Evolutionary conservation across 2,888 invertebrate species (phyloP).

Genomic region (Harpagoxenus sublaevis): DNA sequence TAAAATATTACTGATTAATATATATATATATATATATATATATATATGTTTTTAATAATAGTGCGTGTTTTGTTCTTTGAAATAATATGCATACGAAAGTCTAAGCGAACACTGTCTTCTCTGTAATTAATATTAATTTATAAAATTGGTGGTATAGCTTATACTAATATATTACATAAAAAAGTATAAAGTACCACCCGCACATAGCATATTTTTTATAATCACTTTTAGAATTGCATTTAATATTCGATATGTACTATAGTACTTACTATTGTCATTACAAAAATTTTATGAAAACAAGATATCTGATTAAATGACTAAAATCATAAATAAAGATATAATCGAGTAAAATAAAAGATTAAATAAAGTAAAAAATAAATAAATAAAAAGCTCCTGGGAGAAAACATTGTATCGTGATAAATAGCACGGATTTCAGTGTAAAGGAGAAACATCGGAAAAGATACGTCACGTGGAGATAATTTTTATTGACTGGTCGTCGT

Average conservation of each 20-base stretch:
- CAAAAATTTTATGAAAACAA: not conserved
- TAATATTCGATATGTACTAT: not conserved
- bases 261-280: not conserved
- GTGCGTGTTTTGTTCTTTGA: not conserved
- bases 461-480: not conserved
- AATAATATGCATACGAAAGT: not conserved
- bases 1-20: not conserved
- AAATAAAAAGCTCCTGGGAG: not conserved
- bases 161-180: not conserved
- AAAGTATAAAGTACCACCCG: not conserved
- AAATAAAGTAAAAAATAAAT: not conserved
- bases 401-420: not conserved
- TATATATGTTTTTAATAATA: not conserved
- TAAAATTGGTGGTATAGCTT: not conserved
- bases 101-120: not conserved
- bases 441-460: not conserved
- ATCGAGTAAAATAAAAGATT: not conserved
- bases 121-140: not conserved
- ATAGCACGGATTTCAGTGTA: not conserved
- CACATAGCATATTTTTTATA: not conserved
- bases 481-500: not conserved
- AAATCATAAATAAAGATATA: not conserved
- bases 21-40: too few relatives aligned
- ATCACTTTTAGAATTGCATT: not conserved
- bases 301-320: not conserved